Evolutionary conservation across 2,797 vertebrate species (phyloP).

Genomic region (Ciconia nigra): DNA sequence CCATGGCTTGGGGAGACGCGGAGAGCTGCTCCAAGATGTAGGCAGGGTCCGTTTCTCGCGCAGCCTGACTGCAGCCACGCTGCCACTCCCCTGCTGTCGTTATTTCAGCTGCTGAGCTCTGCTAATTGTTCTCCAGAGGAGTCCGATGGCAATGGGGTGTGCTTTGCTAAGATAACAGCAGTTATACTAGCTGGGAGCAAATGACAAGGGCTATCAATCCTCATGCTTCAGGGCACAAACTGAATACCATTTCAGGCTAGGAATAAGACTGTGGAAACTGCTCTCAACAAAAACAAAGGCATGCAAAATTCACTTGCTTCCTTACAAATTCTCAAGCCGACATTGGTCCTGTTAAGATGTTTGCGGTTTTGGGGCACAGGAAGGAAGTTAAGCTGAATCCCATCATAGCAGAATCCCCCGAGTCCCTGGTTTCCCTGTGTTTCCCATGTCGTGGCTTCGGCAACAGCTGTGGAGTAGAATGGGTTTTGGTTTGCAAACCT

Average conservation of each 20-base stretch:
- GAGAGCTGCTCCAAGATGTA: neutral
- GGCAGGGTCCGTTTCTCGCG: accelerated
- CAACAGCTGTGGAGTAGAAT: neutral
- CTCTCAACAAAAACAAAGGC: neutral
- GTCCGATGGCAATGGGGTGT: neutral
- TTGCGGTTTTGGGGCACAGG: neutral
- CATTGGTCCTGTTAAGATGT: neutral
- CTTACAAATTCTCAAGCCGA: neutral
- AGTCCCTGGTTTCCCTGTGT: neutral
- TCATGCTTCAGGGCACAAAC: constrained; percentile 4
- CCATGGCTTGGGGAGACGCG: accelerated
- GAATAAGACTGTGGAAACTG: neutral
- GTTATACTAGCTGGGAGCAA: neutral
- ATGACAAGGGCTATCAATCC: constrained; percentile 20
- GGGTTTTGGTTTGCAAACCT: neutral
- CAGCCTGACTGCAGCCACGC: neutral
- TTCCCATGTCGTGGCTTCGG: neutral
- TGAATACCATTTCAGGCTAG: neutral
- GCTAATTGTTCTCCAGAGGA: constrained; percentile 31
- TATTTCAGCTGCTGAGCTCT: neutral
- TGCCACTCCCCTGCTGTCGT: neutral
- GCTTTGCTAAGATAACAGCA: constrained; percentile 32
- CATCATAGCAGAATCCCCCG: neutral
- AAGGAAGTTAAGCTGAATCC: neutral
- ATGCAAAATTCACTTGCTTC: neutral